phyloP scores from a whole-genome alignment of 2,113 vertebrate genomes.

The human (Homo sapiens) region GRCh38 chr5:94500001-94500500 shows the following conservation, averaged over 20 bases:
- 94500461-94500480: neutral
- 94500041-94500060: neutral
- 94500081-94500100: neutral
- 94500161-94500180: neutral
- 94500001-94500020: slow-evolving; percentile 12
- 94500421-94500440: neutral
- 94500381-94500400: neutral
- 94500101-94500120: neutral
- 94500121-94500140: neutral
- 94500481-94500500: neutral
- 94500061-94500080: neutral
- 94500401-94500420: neutral
- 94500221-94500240: neutral
- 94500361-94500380: neutral
- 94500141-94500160: neutral
- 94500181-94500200: neutral
- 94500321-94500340: neutral
- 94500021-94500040: neutral
- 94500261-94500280: neutral
- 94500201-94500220: neutral
- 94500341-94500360: neutral
- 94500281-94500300: neutral
- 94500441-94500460: neutral
- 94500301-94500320: neutral
- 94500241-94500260: neutral